Percentiles rank a stretch among this genome's conserved stretches.
These are phyloP conservation scores for Plebejus argus DNA, from an alignment of 2,888 invertebrate species.

Conservation along the genomic window DNA sequence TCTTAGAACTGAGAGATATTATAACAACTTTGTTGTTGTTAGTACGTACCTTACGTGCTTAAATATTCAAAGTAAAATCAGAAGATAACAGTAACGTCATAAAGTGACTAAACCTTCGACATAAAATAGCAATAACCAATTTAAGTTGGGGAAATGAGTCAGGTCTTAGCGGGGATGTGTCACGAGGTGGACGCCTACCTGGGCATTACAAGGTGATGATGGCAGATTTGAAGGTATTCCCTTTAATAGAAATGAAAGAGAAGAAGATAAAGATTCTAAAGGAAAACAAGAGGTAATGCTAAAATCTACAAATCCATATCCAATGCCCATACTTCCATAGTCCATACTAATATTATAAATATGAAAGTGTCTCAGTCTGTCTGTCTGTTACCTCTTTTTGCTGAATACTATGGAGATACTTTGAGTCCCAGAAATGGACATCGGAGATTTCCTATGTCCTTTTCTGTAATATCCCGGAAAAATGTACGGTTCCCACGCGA, in stretches of 20 bases:
- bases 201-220: background rate
- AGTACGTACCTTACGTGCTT: background rate
- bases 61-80: background rate
- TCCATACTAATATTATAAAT: no score
- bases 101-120: conserved; percentile 3
- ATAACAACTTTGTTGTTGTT: background rate
- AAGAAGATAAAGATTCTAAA: background rate
- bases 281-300: no score
- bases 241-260: background rate
- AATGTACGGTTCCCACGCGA: no score
- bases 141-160: conserved; percentile 1
- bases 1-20: background rate
- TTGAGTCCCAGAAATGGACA: no score
- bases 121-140: conserved; percentile 11
- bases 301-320: no score
- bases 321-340: no score
- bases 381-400: no score
- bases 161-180: background rate
- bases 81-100: background rate
- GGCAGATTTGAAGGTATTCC: background rate
- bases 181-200: background rate
- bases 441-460: no score
- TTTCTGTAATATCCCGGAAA: no score
- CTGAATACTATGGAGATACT: no score
- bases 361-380: no score